Evolutionary conservation across 1,140 invertebrate species (phyloP).

Genomic region (Zaprionus nigranus): DNA sequence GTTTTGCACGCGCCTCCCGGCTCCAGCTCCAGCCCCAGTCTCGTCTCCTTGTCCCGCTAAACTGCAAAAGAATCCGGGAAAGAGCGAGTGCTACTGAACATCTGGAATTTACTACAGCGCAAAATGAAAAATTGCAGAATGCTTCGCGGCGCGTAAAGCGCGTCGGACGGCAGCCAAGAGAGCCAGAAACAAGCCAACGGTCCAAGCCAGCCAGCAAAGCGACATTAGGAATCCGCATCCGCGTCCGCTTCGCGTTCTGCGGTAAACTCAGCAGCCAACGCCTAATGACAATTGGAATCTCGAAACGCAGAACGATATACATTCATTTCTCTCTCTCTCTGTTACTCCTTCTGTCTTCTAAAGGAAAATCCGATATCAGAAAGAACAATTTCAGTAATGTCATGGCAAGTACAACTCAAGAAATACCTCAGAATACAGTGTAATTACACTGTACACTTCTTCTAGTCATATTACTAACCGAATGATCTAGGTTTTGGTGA

Average conservation of each 20-base stretch:
- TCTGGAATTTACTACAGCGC: slow-evolving; percentile 74
- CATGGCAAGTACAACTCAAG: neutral
- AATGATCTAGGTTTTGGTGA: too few species aligned
- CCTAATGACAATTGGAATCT: slow-evolving; percentile 75
- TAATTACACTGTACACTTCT: too few species aligned
- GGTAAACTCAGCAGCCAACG: slow-evolving; percentile 34
- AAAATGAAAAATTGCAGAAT: slow-evolving; percentile 76
- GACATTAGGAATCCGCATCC: neutral
- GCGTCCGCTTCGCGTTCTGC: slow-evolving; percentile 5
- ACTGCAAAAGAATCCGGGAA: slow-evolving; percentile 31
- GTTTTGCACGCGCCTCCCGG: slow-evolving; percentile 53
- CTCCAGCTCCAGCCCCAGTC: neutral
- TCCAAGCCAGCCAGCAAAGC: neutral
- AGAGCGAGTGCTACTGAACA: slow-evolving; percentile 38
- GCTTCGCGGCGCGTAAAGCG: slow-evolving; percentile 54
- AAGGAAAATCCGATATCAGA: neutral
- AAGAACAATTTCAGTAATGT: neutral
- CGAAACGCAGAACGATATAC: slow-evolving; percentile 36
- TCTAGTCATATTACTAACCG: too few species aligned
- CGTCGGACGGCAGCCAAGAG: slow-evolving; percentile 30
- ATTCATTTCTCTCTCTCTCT: neutral
- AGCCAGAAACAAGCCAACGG: neutral
- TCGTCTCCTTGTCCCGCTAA: slow-evolving; percentile 28
- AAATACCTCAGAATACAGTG: neutral
- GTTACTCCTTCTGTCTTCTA: neutral